Base-by-base conservation (phyloP, 2,888 invertebrate species). In the Heliconius erato region DNA sequence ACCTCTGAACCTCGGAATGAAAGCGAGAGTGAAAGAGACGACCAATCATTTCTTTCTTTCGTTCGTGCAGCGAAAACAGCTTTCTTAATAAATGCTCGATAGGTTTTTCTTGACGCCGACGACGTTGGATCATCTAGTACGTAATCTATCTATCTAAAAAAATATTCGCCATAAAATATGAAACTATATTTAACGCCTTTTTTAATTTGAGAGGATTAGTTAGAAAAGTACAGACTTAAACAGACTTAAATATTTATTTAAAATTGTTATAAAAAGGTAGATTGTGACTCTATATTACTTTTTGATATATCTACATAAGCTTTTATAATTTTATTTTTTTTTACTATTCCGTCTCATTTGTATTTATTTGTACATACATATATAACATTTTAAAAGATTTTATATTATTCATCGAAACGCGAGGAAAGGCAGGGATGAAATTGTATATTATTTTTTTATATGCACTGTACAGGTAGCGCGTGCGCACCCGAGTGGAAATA, bases 11-110 rank as follows among this genome's bases (percentile, higher is more conserved):
- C 89, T 88, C 88, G 87, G 87, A 91, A 93, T 90, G 95, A 95
- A 95, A 95, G 94, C 92, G 92, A 85, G 93, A 87, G 90, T 89
- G 95, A 95, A 93, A 93, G 93, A 93, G 95, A 95, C 94, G 89
- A 90, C 90, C 85, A 90, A 88, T 91, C 92, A 93, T 93, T 94
- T 94, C 92, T 94, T 93, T 92, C 92, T 91, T 91, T 94, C 91
- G 91, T 90, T 91, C 92, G 84, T 88, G 85, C 85, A 89, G 89
- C 88, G 92, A 92, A 92, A 92, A 90, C 89, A 85, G 87, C 90
- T 95, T 88, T 87, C 87, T 86, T 88, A 86, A 82, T 80, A 77
- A 79, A 79, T 74, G 80, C 80, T 82, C 82, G 84, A 85, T 85
- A 82, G 81, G 85, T 84, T 86, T 87, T 87, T 86, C 84, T 86